These are phyloP conservation scores for Drosophila virilis DNA, from an alignment of 1,140 invertebrate genomes.

Conservation along the genomic window DNA sequence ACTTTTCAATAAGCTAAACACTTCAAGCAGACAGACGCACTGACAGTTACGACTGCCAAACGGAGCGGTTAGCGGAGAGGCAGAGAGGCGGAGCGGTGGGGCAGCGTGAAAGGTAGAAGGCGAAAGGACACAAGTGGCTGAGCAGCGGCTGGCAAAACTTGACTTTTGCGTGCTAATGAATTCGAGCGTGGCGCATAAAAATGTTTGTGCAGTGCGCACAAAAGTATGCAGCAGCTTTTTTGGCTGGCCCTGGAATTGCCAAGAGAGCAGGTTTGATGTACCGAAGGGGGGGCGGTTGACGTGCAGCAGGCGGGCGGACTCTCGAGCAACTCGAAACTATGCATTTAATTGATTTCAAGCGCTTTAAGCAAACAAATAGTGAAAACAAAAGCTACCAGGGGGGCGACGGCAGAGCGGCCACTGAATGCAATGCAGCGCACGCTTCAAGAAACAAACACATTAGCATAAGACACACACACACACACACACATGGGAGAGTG, in stretches of 20 bases:
- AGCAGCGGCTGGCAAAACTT: constrained; percentile 22
- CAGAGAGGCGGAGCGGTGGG: background rate
- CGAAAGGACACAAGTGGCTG: constrained; percentile 3
- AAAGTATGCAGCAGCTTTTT: constrained; percentile 56
- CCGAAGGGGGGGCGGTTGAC: no score
- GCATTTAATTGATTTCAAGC: constrained; percentile 81
- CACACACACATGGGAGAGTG: background rate
- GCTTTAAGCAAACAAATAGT: constrained; percentile 60
- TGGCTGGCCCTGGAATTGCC: constrained; percentile 7
- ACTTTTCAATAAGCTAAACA: constrained; percentile 81
- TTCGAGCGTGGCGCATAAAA: constrained; percentile 73
- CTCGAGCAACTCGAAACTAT: constrained; percentile 72
- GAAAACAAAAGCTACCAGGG: constrained; percentile 4
- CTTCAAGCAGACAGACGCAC: constrained; percentile 55
- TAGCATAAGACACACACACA: constrained; percentile 44
- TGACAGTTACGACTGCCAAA: constrained; percentile 18
- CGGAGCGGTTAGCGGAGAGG: background rate
- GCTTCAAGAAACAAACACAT: constrained; percentile 57
- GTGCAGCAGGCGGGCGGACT: no score
- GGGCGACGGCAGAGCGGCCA: background rate
- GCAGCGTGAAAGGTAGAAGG: background rate
- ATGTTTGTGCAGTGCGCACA: constrained; percentile 58
- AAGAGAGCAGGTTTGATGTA: background rate
- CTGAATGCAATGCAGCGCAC: constrained; percentile 28
- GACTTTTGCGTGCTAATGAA: constrained; percentile 69